Evolutionary conservation across 2,113 vertebrate species (phyloP).

Genomic region (Elanoides forficatus): DNA sequence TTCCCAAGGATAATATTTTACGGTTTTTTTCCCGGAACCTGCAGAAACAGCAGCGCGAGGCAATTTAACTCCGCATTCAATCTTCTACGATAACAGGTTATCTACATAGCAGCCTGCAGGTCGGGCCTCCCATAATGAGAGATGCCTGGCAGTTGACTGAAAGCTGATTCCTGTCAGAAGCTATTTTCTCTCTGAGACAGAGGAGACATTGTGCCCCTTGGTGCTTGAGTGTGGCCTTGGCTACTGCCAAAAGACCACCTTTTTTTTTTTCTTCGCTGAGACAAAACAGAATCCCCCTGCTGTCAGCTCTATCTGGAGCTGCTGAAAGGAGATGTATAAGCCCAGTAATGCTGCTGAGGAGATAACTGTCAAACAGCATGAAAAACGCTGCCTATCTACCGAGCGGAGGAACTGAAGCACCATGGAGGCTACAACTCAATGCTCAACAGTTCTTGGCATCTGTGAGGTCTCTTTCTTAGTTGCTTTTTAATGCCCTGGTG

Average conservation of each 20-base stretch:
- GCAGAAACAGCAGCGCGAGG: not conserved
- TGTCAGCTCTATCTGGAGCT: slow-evolving; percentile 70
- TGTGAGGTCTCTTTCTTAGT: slow-evolving; percentile 61
- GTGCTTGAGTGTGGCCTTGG: slow-evolving; percentile 67
- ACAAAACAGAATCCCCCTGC: slow-evolving; percentile 74
- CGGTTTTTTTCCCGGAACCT: not conserved
- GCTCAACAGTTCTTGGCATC: slow-evolving; percentile 75
- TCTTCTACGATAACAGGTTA: slow-evolving; percentile 58
- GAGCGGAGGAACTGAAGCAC: slow-evolving; percentile 50
- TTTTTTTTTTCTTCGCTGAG: slow-evolving; percentile 58
- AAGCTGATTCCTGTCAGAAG: slow-evolving; percentile 81
- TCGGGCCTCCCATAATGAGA: slow-evolving; percentile 63
- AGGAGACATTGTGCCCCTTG: slow-evolving; percentile 75
- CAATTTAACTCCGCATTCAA: not conserved
- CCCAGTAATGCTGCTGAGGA: slow-evolving; percentile 63
- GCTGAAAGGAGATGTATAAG: slow-evolving; percentile 70
- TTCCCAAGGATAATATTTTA: not conserved
- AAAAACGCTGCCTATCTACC: slow-evolving; percentile 73
- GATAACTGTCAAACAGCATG: slow-evolving; percentile 75
- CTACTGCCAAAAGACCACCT: slow-evolving; percentile 72
- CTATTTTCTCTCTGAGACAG: slow-evolving; percentile 76
- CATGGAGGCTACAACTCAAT: slow-evolving; percentile 74
- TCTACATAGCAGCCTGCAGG: slow-evolving; percentile 43
- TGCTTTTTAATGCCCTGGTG: slow-evolving; percentile 54
- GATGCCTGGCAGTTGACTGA: slow-evolving; percentile 74